These are phyloP conservation scores for Amaurobius ferox DNA, from an alignment of 2,888 invertebrate genomes.

Conservation along the genomic window DNA sequence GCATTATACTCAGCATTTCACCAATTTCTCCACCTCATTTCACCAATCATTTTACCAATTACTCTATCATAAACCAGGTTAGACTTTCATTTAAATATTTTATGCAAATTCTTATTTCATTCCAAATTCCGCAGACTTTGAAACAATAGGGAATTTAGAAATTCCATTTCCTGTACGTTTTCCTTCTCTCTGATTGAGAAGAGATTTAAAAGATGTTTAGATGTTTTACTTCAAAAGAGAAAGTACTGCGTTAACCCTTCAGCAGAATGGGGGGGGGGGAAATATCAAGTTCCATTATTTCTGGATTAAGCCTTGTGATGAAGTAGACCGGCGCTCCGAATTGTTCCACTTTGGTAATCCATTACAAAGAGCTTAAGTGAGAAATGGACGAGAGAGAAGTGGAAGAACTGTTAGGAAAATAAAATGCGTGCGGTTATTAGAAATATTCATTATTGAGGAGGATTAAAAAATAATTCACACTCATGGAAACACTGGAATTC, in stretches of 20 bases:
- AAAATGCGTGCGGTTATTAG: no score
- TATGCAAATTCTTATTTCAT: no score
- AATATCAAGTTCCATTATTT: constrained; percentile 54
- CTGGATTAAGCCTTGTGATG: constrained; percentile 38
- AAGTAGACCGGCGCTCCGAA: constrained; percentile 28
- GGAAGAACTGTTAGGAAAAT: neutral
- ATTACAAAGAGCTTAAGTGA: neutral
- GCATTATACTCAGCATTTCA: no score
- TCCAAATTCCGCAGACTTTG: no score
- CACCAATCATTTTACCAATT: no score
- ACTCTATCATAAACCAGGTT: no score
- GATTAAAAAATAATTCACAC: no score
- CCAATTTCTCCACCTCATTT: no score
- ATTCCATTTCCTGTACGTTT: neutral
- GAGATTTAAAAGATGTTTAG: constrained; percentile 7
- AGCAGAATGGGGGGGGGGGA: neutral
- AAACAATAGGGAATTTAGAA: neutral
- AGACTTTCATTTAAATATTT: no score
- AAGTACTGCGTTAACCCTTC: constrained; percentile 34
- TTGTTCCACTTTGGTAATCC: constrained; percentile 30
- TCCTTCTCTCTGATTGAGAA: neutral
- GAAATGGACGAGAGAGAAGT: neutral
- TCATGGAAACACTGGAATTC: no score
- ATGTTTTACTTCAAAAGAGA: constrained; percentile 7
- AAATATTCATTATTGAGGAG: no score